A percentile compares a stretch with the other conserved stretches of the same genome.
phyloP scores from a whole-genome alignment of 1,140 invertebrate species.

The Rhizoglyphus robini region DNA sequence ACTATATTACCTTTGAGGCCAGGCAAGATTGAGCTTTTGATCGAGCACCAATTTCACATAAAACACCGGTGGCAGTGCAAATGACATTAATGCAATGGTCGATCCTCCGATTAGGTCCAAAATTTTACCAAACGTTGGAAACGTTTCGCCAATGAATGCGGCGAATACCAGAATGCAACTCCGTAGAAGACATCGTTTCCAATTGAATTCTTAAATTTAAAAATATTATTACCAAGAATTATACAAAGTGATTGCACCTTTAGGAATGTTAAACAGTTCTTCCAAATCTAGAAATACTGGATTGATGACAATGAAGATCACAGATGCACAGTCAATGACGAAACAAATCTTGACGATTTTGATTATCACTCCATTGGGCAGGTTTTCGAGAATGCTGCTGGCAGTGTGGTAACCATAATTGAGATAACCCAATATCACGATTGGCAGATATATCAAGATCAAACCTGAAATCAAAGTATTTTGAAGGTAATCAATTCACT shows the following conservation, averaged over 20 bases:
- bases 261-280: constrained; percentile 47
- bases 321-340: constrained; percentile 45
- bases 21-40: neutral
- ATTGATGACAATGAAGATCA: constrained; percentile 51
- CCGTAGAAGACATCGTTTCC: constrained; percentile 55
- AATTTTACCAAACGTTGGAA: constrained; percentile 75
- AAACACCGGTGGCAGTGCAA: constrained; percentile 70
- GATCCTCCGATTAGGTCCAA: constrained; percentile 72
- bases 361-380: constrained; percentile 29
- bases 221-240: neutral
- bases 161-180: constrained; percentile 52
- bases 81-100: constrained; percentile 64
- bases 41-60: constrained; percentile 7
- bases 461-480: too few species aligned
- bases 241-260: constrained; percentile 41
- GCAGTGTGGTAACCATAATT: constrained; percentile 44
- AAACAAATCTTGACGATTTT: constrained; percentile 44
- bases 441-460: constrained; percentile 43
- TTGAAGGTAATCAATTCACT: neutral
- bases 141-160: constrained; percentile 59
- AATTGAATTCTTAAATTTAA: constrained; percentile 56
- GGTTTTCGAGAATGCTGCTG: constrained; percentile 41
- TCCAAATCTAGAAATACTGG: constrained; percentile 54
- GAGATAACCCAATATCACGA: constrained; percentile 43
- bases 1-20: too few species aligned